Conservation (phyloP, 2,113 vertebrate genomes). For the Atrichornis clamosus region DNA sequence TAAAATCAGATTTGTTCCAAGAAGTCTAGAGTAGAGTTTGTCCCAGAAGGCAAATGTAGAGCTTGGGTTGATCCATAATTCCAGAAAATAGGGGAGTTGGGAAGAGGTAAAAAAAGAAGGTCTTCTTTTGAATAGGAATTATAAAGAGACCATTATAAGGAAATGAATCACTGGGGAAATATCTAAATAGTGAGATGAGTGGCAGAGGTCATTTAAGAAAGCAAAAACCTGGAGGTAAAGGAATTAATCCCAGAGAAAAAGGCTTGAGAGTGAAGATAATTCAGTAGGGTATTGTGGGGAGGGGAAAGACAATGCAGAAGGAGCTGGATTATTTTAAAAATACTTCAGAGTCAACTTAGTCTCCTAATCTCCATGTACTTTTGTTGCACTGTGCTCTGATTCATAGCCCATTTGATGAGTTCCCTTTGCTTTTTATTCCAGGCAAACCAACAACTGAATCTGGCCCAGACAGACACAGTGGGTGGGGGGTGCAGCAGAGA, state of each 20-base stretch:
- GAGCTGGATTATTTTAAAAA: not conserved
- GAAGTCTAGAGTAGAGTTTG: not conserved
- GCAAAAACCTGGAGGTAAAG: not conserved
- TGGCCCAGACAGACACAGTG: not conserved
- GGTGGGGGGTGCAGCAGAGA: not conserved
- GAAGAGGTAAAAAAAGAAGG: fast-evolving
- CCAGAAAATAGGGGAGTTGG: not conserved
- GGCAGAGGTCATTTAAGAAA: not conserved
- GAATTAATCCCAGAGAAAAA: not conserved
- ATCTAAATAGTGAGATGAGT: not conserved
- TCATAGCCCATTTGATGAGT: not conserved
- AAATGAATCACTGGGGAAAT: not conserved
- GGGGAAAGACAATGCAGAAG: not conserved
- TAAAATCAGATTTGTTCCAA: not conserved
- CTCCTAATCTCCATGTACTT: not conserved
- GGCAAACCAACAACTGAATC: not conserved
- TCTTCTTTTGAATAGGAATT: not conserved
- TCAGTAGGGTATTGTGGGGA: not conserved
- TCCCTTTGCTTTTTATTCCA: not conserved
- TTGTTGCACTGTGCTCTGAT: not conserved
- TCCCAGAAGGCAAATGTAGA: not conserved
- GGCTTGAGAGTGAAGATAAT: not conserved
- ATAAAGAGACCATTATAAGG: not conserved
- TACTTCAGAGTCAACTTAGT: not conserved
- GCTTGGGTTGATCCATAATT: not conserved